Evolutionary conservation across 2,797 vertebrate species (phyloP), one percentile per base, ranked within the genome.

Genomic region (Agapornis canus): DNA sequence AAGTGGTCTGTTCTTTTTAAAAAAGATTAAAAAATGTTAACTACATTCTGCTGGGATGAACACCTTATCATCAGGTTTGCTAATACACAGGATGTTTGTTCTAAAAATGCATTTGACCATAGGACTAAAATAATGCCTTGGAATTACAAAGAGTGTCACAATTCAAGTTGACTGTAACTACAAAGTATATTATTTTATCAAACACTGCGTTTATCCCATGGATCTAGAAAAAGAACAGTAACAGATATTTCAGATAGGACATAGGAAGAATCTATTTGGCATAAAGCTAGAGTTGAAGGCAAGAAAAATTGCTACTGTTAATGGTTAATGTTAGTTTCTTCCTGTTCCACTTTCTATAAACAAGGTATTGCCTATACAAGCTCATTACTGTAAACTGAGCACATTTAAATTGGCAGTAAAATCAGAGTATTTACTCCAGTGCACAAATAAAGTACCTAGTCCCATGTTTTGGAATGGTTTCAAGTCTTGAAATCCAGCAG

Each of bases 321-420:
- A 98, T 97, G 97, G 97, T 97, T 98, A 97, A 97, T 95, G 97
- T 98, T 97, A 96, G 95, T 97, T 97, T 97, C 97, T 98, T 98
- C 98, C 98, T 98, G 98, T 98, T 98, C 98, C 95, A 95, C 97
- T 97, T 98, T 97, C 97, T 97, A 95, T 95, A 98, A 98, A 98
- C 98, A 98, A 98, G 97, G 97, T 98, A 97, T 98, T 98, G 97
- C 97, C 98, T 98, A 98, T 97, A 97, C 98, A 98, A 98, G 98
- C 99, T 99, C 98, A 99, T 98, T 98, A 98, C 97, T 98, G 98
- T 98, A 99, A 99, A 99, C 98, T 98, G 99, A 99, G 98, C 98
- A 98, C 98, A 98, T 98, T 99, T 99, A 99, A 99, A 99, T 99
- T 99, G 98, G 98, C 98, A 98, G 98, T 98, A 99, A 99, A 99